Base-by-base conservation (phyloP, 2,113 vertebrate species). In the Ondatra zibethicus region DNA sequence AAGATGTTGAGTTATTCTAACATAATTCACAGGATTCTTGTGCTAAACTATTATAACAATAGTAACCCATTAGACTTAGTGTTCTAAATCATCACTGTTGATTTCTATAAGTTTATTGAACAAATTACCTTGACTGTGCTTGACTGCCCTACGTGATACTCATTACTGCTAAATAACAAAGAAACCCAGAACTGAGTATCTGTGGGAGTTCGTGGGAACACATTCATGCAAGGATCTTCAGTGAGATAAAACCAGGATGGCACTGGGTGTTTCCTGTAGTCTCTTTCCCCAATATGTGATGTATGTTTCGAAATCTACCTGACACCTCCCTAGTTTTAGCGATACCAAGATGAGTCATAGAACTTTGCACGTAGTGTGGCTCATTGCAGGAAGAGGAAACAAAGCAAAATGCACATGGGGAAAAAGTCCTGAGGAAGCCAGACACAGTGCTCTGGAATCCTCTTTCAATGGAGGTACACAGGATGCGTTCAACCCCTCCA, bases 1-100 rank as follows among this genome's bases (percentile, higher is more conserved):
- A 95, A 94, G 45, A 68, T 13, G 81, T 85, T 81, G 1, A 25
- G 0, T 77, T 77, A 68, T 90, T 12, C 84, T 97, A 81, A 81
- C 10, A 81, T 63, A 88, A 88, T 77, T 66, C 2, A 4, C 6
- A 75, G 52, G 2, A 1, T 92, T 90, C 33, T 73, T 82, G 7
- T 19, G 36, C 61, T 91, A 36, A 4, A 3, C 25, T 77, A 9
- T 68, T n/a, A 13, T 55, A 80, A n/a, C 50, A 90, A 95, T 31
- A 85, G 76, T 85, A 31, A 81, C 5, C 5, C 1, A 21, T 29
- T 27, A 75, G 89, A 85, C 1, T 14, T 78, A 45, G 7, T 73
- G 14, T 94, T 55, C 91, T 72, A 93, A 80, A 84, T 72, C n/a
- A 65, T 47, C 13, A 87, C 17, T 81, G 80, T 45, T 84, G 82